phyloP scores from a whole-genome alignment of 2,888 invertebrate species.

The Alloplasta piceator region DNA sequence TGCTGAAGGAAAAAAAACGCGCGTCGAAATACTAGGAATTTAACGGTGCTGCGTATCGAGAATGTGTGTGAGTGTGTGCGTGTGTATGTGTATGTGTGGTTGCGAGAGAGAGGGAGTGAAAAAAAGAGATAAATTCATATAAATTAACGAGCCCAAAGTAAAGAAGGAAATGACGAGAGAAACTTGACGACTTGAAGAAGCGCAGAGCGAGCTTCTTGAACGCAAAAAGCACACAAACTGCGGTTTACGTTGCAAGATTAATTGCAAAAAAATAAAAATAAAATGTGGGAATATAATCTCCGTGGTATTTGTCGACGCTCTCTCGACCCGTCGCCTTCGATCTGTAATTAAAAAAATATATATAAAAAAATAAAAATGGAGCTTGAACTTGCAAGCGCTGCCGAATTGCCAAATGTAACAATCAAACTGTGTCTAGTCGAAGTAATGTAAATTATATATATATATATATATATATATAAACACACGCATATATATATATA shows the following conservation, averaged over 20 bases:
- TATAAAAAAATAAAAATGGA: constrained; percentile 71
- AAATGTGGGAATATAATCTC: background rate
- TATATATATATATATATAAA: constrained; percentile 50
- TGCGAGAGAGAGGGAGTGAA: constrained; percentile 14
- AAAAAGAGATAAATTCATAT: constrained; percentile 38
- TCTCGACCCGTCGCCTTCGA: constrained; percentile 61
- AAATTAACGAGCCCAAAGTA: constrained; percentile 34
- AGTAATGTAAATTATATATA: constrained; percentile 64
- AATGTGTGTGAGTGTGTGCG: background rate
- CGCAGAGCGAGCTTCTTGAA: constrained; percentile 42
- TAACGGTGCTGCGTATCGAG: constrained; percentile 68
- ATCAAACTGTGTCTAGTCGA: constrained; percentile 77
- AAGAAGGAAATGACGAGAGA: constrained; percentile 28
- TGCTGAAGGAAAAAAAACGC: constrained; percentile 61
- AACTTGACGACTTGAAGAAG: constrained; percentile 40
- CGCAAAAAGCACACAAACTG: constrained; percentile 1
- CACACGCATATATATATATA: constrained; percentile 26
- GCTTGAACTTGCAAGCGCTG: constrained; percentile 78
- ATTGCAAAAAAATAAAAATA: constrained; percentile 4
- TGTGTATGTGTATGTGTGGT: too few species aligned
- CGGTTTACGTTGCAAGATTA: constrained; percentile 21
- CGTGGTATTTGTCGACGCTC: constrained; percentile 40
- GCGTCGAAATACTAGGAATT: constrained; percentile 69
- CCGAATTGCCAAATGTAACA: constrained; percentile 80
- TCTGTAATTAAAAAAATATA: constrained; percentile 49